These are phyloP conservation scores for Nothocercus julius DNA, from an alignment of 2,113 vertebrate genomes.

Conservation along the genomic window DNA sequence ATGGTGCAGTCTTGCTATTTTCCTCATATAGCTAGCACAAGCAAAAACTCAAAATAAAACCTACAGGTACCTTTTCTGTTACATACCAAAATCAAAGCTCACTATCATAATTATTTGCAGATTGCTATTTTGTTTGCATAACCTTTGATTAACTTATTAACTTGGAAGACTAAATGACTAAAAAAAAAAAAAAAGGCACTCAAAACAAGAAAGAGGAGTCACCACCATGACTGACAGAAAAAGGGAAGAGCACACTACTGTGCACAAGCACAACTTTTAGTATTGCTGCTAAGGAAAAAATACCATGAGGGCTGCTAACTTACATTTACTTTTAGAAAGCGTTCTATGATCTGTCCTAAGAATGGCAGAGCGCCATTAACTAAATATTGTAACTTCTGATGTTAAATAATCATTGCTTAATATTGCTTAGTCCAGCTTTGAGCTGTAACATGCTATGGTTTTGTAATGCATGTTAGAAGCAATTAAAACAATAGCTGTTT, in stretches of 20 bases:
- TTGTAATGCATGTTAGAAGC: not conserved
- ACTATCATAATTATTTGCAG: conserved; percentile 1
- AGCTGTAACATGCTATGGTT: not conserved
- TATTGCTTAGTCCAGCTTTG: not conserved
- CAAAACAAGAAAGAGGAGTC: not conserved
- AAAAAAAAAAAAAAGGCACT: not conserved
- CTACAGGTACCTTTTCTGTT: not conserved
- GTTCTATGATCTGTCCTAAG: not conserved
- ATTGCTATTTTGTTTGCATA: not conserved
- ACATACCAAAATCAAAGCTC: not conserved
- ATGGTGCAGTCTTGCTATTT: conserved; percentile 63
- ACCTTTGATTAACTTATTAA: conserved; percentile 2
- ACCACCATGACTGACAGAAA: not conserved
- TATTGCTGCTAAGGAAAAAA: not conserved
- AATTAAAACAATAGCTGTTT: not conserved
- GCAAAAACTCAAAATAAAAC: conserved; percentile 50
- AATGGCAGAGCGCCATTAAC: conserved; percentile 4
- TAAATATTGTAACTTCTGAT: not conserved
- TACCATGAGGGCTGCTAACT: not conserved
- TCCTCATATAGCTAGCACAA: conserved; percentile 48
- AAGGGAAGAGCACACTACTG: not conserved
- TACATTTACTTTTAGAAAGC: not conserved
- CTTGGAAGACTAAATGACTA: not conserved
- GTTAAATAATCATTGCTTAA: not conserved
- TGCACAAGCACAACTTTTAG: not conserved